Evolutionary conservation across 1,140 invertebrate genomes (phyloP).

Genomic region (Ruditapes philippinarum): DNA sequence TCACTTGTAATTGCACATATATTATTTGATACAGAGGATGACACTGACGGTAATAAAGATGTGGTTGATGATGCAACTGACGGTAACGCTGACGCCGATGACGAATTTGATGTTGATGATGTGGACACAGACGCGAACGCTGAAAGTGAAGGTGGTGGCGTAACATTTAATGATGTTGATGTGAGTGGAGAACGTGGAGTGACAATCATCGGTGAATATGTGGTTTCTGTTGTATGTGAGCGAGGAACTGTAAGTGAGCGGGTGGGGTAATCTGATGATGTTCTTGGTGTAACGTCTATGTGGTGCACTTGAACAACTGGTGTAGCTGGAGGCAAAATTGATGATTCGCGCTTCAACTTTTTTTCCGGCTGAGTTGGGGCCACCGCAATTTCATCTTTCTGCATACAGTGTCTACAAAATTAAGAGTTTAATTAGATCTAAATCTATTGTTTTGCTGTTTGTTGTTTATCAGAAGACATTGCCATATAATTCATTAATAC

Average conservation of each 20-base stretch:
- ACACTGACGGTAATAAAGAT: neutral
- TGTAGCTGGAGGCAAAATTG: conserved; percentile 48
- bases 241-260: neutral
- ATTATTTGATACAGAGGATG: neutral
- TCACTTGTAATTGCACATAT: conserved; percentile 32
- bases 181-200: conserved; percentile 26
- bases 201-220: conserved; percentile 20
- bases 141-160: neutral
- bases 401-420: conserved; percentile 52
- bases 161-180: conserved; percentile 5
- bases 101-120: neutral
- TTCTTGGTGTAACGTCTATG: conserved; percentile 43
- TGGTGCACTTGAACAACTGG: conserved; percentile 58
- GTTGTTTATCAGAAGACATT: too few relatives aligned
- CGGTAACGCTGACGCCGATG: neutral
- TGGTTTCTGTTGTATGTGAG: neutral
- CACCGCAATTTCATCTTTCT: conserved; percentile 42
- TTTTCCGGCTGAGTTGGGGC: conserved; percentile 62
- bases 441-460: too few relatives aligned
- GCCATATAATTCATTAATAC: too few relatives aligned
- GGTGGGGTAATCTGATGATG: neutral
- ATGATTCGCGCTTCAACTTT: conserved; percentile 56
- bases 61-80: neutral
- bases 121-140: neutral
- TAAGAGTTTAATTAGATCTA: too few relatives aligned